phyloP scores from a whole-genome alignment of 2,113 vertebrate species.

The Albula goreensis region DNA sequence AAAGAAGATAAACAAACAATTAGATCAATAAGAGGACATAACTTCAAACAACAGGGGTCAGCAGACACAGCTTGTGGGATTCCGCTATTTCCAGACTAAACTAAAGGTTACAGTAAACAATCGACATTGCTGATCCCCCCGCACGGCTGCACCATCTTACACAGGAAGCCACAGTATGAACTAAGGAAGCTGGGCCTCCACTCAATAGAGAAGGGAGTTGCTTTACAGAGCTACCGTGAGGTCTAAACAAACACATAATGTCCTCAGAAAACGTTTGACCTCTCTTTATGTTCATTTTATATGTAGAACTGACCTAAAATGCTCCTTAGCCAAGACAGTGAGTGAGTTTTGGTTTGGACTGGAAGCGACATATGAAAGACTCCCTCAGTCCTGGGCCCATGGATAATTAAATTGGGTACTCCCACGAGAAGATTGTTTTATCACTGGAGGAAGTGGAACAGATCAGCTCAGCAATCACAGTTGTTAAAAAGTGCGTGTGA shows the following conservation, averaged over 20 bases:
- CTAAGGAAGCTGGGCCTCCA: background rate
- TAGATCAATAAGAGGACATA: constrained; percentile 27
- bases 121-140: background rate
- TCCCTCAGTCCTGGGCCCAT: no score
- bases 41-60: background rate
- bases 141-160: background rate
- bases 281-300: no score
- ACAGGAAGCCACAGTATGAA: background rate
- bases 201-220: no score
- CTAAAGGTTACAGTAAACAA: background rate
- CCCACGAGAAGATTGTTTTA: no score
- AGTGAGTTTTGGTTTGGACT: background rate
- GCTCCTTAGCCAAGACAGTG: background rate
- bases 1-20: constrained; percentile 40
- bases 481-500: no score
- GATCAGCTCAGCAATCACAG: no score
- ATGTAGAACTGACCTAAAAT: background rate
- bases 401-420: no score
- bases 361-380: no score
- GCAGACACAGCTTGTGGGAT: background rate
- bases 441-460: no score
- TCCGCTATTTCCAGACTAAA: background rate
- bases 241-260: no score
- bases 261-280: no score
- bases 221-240: no score